Evolutionary conservation across 1,140 invertebrate genomes (phyloP).

Genomic region (Leptinotarsa defecta): DNA sequence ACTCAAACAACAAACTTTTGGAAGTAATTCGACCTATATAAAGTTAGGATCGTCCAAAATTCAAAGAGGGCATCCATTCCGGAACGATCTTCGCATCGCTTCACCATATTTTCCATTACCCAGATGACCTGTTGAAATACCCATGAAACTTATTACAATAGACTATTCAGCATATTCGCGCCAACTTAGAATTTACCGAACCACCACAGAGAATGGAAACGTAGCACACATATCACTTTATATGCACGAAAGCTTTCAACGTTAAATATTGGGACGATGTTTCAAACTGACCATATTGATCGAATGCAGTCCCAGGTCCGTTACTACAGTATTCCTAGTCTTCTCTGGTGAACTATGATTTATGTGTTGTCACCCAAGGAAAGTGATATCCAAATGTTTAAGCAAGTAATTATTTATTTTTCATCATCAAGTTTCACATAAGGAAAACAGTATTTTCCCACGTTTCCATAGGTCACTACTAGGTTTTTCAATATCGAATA

Average conservation of each 20-base stretch:
- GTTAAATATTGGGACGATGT: neutral
- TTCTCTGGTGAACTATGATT: too few species aligned
- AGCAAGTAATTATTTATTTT: too few species aligned
- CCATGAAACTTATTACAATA: slow-evolving; percentile 3
- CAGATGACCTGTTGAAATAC: slow-evolving; percentile 2
- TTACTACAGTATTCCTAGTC: too few species aligned
- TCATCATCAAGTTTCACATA: too few species aligned
- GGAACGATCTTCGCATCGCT: neutral
- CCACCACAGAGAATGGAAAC: neutral
- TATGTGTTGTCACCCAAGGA: too few species aligned
- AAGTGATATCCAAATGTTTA: too few species aligned
- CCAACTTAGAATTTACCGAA: neutral
- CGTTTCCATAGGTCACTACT: too few species aligned
- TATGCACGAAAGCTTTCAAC: neutral
- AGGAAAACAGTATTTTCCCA: too few species aligned
- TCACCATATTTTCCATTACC: slow-evolving; percentile 1
- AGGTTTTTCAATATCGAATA: too few species aligned
- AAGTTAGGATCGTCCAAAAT: neutral
- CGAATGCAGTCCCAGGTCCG: neutral
- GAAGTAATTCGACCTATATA: too few species aligned
- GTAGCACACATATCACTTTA: neutral
- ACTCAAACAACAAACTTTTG: too few species aligned
- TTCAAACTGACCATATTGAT: neutral
- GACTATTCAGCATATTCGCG: slow-evolving; percentile 8
- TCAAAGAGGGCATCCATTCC: neutral